Percentiles rank a stretch among this genome's conserved stretches.
phyloP scores from a whole-genome alignment of 2,113 vertebrate genomes.

The Rhagologus leucostigma region DNA sequence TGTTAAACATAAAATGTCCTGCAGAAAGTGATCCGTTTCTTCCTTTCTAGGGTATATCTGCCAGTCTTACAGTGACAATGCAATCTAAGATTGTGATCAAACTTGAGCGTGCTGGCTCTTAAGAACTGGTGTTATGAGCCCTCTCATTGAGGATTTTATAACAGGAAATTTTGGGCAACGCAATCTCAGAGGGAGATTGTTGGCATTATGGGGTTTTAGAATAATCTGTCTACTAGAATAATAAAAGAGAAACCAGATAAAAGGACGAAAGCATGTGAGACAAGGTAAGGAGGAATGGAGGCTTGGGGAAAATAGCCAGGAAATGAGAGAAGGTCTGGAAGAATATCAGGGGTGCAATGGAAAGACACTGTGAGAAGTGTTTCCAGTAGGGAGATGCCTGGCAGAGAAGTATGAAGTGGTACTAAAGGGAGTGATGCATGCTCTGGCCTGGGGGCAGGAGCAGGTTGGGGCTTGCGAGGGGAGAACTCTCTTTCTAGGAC shows the following conservation, averaged over 20 bases:
- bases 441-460: background rate
- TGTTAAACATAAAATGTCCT: background rate
- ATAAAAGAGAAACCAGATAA: constrained; percentile 3
- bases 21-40: background rate
- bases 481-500: background rate
- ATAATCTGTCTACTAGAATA: background rate
- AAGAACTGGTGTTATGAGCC: background rate
- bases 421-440: background rate
- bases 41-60: background rate
- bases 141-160: background rate
- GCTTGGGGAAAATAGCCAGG: constrained; percentile 8
- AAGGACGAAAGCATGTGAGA: background rate
- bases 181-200: background rate
- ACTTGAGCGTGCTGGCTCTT: background rate
- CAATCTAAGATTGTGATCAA: background rate
- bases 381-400: constrained; percentile 22
- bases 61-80: background rate
- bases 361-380: constrained; percentile 13
- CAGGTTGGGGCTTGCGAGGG: background rate
- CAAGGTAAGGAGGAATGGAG: background rate
- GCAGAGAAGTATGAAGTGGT: background rate
- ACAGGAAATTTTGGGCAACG: background rate
- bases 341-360: constrained; percentile 14
- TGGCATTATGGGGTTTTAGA: background rate
- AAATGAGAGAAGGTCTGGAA: constrained; percentile 53